These are phyloP conservation scores for Centropristis striata DNA, from an alignment of 2,113 vertebrate species.

Conservation along the genomic window DNA sequence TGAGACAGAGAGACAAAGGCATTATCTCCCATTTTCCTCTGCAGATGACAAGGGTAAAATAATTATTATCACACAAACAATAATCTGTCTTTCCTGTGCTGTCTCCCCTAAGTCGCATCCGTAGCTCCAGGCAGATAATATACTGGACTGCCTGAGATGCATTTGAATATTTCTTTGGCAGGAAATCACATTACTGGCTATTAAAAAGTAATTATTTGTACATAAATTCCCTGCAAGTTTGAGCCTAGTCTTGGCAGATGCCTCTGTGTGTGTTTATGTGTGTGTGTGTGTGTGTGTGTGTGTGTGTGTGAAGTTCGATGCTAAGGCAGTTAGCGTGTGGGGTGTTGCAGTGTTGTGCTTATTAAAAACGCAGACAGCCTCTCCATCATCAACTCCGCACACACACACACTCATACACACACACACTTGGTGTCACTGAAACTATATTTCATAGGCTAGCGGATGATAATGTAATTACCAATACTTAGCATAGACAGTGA, in stretches of 20 bases:
- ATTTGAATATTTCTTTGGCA: conserved; percentile 92
- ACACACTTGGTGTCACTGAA: conserved; percentile 73
- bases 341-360: conserved; percentile 82
- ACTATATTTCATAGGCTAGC: conserved; percentile 82
- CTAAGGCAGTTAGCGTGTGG: conserved; percentile 86
- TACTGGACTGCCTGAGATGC: conserved; percentile 88
- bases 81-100: conserved; percentile 84
- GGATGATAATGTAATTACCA: conserved; percentile 85
- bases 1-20: conserved; percentile 71
- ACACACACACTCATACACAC: conserved; percentile 30
- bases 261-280: conserved; percentile 24
- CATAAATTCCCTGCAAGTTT: conserved; percentile 87
- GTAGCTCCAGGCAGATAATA: conserved; percentile 88
- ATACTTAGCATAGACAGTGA: conserved; percentile 77
- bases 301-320: conserved; percentile 82
- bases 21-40: conserved; percentile 75
- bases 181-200: conserved; percentile 89
- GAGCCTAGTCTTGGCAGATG: conserved; percentile 83
- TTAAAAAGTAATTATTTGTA: conserved; percentile 93
- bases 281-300: conserved; percentile 29
- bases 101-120: conserved; percentile 79
- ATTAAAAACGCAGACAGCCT: conserved; percentile 86
- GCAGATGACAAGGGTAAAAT: conserved; percentile 84
- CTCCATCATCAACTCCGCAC: conserved; percentile 83
- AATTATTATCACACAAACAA: conserved; percentile 88